Evolutionary conservation across 2,113 vertebrate genomes (phyloP), one percentile per base, ranked within the genome.

Genomic region (Anarhynchus alexandrinus): DNA sequence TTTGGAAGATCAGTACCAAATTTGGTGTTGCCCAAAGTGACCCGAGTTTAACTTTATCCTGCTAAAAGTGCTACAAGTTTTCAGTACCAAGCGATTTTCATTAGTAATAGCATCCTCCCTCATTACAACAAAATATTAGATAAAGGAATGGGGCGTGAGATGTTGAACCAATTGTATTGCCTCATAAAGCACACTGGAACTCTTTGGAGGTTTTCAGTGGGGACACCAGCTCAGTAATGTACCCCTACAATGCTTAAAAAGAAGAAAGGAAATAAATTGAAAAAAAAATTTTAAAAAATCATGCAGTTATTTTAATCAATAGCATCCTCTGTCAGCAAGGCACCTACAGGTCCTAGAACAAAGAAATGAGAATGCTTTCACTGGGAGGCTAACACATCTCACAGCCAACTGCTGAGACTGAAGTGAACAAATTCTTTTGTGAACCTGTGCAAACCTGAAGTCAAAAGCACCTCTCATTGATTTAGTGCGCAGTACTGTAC

Each of bases 381-480:
- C 67, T 0, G 2, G 34, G 19, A 70, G 43, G 16, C 59, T 83
- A 84, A 67, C 15, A 54, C 49, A 9, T 69, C 73, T 59, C 49
- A 18, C 62, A 90, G 30, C 6, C 0, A 0, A 16, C 45, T 81
- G 49, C 64, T 59, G 47, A 83, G 67, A 71, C 42, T 34, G 74
- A 95, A 69, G 15, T 36, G 57, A 93, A 77, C 16, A 79, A 77
- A 83, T 54, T 61, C 58, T 93, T 91, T 49, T 74, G 43, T 78
- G 64, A 90, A 88, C 64, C 26, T 9, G 4, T 77, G 52, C 76
- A 93, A 88, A 82, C 32, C 55, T 70, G 42, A 88, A 86, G 79
- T 74, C 82, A 92, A 88, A 94, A 79, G 25, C 38, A 74, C 11
- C 34, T 54, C 36, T 90, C 34, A 86, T 12, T 94, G 74, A 93